Conservation (phyloP, 2,113 vertebrate species). For the Bufo gargarizans region DNA sequence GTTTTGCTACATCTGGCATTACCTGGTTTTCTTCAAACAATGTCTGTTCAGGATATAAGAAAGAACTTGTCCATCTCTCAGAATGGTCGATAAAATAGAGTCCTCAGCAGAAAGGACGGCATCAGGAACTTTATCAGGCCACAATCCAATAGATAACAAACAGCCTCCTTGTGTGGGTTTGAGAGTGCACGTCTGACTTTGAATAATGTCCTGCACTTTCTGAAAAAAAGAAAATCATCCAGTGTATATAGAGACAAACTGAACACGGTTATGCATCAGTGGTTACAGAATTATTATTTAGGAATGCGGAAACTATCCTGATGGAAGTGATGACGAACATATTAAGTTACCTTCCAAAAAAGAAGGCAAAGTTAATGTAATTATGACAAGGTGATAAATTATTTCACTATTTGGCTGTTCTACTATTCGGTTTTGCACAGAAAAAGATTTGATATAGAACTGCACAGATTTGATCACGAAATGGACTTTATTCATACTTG, state of each 20-base stretch:
- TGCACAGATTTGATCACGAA: too few relatives aligned
- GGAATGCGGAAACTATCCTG: not conserved
- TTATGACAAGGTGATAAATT: too few relatives aligned
- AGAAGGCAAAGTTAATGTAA: not conserved
- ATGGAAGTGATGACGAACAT: not conserved
- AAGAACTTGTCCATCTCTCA: conserved; percentile 87
- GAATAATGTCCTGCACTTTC: conserved; percentile 81
- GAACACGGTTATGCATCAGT: not conserved
- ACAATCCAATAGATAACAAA: conserved; percentile 86
- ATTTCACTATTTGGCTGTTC: too few relatives aligned
- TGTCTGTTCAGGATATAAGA: conserved; percentile 86
- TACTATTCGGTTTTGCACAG: too few relatives aligned
- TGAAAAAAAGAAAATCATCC: conserved; percentile 62
- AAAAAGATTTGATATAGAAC: too few relatives aligned
- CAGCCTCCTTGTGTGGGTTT: conserved; percentile 74
- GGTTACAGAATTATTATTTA: not conserved
- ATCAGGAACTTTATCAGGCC: conserved; percentile 88
- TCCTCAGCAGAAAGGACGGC: conserved; percentile 86
- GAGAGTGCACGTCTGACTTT: conserved; percentile 78
- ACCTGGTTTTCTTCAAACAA: conserved; percentile 84
- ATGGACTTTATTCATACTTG: too few relatives aligned
- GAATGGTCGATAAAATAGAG: conserved; percentile 84
- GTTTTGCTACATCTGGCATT: not conserved
- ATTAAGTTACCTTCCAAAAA: not conserved
- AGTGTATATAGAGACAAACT: not conserved